Percentiles rank a stretch among this genome's conserved stretches.
Conservation (phyloP, 2,797 vertebrate species). For the Caiman crocodilus region DNA sequence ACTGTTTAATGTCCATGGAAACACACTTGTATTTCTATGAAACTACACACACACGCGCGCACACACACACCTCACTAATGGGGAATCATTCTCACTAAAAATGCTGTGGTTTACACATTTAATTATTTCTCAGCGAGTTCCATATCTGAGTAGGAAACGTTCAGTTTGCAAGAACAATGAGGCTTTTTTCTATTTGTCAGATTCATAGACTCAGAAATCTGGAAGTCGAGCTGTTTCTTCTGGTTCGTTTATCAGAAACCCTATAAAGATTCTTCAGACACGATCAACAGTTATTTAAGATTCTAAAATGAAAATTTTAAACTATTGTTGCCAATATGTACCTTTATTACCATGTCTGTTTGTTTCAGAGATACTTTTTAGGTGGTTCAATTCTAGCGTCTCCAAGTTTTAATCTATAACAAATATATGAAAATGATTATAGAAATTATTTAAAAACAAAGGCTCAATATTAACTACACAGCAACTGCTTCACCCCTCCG, state of each 20-base stretch:
- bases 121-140: neutral
- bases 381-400: slow-evolving; percentile 17
- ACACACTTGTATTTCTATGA: neutral
- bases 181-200: neutral
- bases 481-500: slow-evolving; percentile 1
- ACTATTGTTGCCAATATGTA: neutral
- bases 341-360: too few relatives aligned
- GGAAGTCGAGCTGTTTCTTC: neutral
- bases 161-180: neutral
- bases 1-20: neutral
- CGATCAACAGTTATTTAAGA: neutral
- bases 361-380: too few relatives aligned
- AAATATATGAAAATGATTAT: neutral
- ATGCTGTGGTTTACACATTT: neutral
- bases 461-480: neutral
- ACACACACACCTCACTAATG: neutral
- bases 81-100: neutral
- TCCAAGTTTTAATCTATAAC: neutral
- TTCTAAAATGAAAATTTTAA: neutral
- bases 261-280: neutral
- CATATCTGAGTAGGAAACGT: neutral
- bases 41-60: neutral
- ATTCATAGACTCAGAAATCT: neutral
- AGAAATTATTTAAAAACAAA: slow-evolving; percentile 30
- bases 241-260: neutral